Base-by-base conservation (phyloP, 2,113 vertebrate species). In the Lates calcarifer region DNA sequence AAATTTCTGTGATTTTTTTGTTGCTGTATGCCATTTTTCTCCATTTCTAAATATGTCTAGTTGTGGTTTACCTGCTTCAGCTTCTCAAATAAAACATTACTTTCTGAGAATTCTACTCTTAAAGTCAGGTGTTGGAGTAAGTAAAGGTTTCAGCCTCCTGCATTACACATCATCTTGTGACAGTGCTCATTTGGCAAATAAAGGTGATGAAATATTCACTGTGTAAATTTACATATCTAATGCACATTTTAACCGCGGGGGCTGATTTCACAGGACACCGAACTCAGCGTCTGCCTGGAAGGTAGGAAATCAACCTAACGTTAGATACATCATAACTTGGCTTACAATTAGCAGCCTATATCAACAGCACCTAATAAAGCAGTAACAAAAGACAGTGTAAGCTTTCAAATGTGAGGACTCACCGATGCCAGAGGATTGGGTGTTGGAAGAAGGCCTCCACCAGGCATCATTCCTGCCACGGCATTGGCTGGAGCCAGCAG, bases 401-500 rank as follows among this genome's bases (percentile, higher is more conserved):
- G 2, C 28, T 20, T 55, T 49, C 1, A 26, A 49, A 11, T 28
- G 39, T 57, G 0, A 24, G 49, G 3, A 81, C 91, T 70, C 92
- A 98, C 97, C 89, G 97, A 96, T 83, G 96, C 96, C 81, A 99
- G 94, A 79, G 98, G 97, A 92, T 98, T 98, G 72, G 98, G 98
- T 8, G 98, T 99, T 31, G 98, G 98, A 85, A 99, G 97, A 89
- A 99, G 97, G 88, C 98, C 98, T 87, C 97, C 98, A 81, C 98
- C 98, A n/a, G 98, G 98, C 95, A 99, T 96, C 95, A 99, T 96
- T 93, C 98, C 97, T 95, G 98, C 98, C 94, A 99, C 97, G 84
- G 98, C 98, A 91, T 99, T 99, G 94, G 98, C 98, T 95, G 98
- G 98, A 93, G 98, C 98, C 95, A 99, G 94, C 94, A 99, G 96